Evolutionary conservation across 2,113 vertebrate genomes (phyloP), one percentile per base, ranked within the genome.

Genomic region (human (Homo sapiens)): DNA sequence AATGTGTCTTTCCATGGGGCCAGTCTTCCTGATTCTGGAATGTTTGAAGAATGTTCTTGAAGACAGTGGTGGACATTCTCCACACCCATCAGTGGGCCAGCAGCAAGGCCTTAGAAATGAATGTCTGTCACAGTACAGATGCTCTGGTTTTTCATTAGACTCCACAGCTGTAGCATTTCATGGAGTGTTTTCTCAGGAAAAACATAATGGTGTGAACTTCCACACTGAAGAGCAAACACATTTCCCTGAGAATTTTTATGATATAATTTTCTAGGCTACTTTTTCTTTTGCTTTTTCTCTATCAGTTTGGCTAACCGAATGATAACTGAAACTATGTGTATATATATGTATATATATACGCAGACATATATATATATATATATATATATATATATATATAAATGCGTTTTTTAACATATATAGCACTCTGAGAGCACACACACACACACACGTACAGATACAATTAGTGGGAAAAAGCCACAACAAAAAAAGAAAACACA

Each of bases 41-140:
- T 93, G 35, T 92, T 55, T 97, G 30, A 93, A 92, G 83, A 93
- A 95, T 94, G 72, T 93, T 97, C 81, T 90, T 84, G 32, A 93
- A 97, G 70, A 82, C 72, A 68, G 45, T 93, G 52, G 76, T 91
- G 45, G 22, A 95, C 43, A 94, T 90, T 94, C 52, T 90, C 93
- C 81, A 93, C 0, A 3, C 81, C 25, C 23, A 97, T 13, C 38
- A 90, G 70, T 72, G 52, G 75, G 23, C 14, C 20, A 50, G 43
- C 43, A 90, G 70, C 75, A 94, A 88, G 35, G 45, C 22, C 52
- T 93, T 23, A 3, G 72, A 6, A 85, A 92, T 93, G 84, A 97
- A 93, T 86, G 48, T 89, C 38, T 95, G 64, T 95, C 88, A 94
- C 0, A 0, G 72, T 95, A 72, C 35, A 79, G 59, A 94, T 93